phyloP scores from a whole-genome alignment of 2,888 invertebrate genomes.

The Cataglyphis cursor region DNA sequence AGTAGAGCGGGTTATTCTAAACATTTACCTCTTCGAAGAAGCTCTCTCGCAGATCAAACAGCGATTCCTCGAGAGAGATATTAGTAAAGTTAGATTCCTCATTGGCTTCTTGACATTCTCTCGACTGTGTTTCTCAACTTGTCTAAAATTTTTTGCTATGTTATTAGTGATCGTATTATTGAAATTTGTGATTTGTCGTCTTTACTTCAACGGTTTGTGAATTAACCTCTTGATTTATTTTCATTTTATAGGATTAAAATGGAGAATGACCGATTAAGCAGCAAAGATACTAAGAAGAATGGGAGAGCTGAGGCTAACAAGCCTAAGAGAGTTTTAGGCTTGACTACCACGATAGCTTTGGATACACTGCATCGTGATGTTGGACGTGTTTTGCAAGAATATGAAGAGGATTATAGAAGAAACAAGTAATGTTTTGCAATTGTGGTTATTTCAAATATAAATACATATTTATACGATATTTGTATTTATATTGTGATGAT shows the following conservation, averaged over 20 bases:
- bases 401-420: constrained; percentile 89
- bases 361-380: constrained; percentile 91
- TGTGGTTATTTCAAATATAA: constrained; percentile 22
- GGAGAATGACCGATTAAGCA: constrained; percentile 75
- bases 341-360: constrained; percentile 91
- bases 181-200: not conserved
- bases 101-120: not conserved
- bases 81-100: not conserved
- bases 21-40: not conserved
- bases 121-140: not conserved
- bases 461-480: not conserved
- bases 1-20: not conserved
- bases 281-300: constrained; percentile 63
- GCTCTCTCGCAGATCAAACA: not conserved
- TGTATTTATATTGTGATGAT: constrained; percentile 15
- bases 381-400: constrained; percentile 89
- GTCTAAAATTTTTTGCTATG: not conserved
- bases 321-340: constrained; percentile 86
- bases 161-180: not conserved
- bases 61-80: not conserved
- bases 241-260: constrained; percentile 67
- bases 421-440: constrained; percentile 85
- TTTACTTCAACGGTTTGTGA: not conserved
- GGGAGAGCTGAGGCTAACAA: constrained; percentile 67
- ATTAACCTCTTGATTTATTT: not conserved